A percentile compares a stretch with the other conserved stretches of the same genome.
Conservation (phyloP, 2,113 vertebrate species). For the Erythrocebus patas region DNA sequence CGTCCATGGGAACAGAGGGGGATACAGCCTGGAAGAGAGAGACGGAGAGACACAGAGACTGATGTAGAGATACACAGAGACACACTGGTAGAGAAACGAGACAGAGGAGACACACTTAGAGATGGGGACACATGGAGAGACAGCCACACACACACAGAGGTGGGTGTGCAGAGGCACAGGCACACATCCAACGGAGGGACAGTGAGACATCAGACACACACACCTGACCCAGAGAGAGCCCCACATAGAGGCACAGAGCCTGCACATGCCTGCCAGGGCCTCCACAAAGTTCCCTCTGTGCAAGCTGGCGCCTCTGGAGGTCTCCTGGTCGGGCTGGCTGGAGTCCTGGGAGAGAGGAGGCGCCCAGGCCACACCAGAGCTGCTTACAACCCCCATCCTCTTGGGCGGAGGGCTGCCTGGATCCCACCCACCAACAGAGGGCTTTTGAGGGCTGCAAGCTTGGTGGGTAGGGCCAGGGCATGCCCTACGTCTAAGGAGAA, state of each 20-base stretch:
- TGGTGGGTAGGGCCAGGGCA: conserved; percentile 19
- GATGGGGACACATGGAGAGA: neutral
- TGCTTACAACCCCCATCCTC: neutral
- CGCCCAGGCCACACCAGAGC: neutral
- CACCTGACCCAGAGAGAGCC: conserved; percentile 25
- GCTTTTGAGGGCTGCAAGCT: neutral
- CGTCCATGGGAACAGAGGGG: conserved; percentile 22
- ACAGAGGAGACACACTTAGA: neutral
- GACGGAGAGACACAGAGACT: neutral
- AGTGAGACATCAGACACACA: too few relatives aligned
- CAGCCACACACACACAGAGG: neutral
- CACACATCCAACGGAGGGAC: neutral
- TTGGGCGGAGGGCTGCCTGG: neutral
- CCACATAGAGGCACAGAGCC: neutral
- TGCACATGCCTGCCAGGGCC: conserved; percentile 60
- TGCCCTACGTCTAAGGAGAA: neutral
- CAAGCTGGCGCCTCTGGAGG: conserved; percentile 42
- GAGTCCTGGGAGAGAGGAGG: neutral
- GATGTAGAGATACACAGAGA: neutral
- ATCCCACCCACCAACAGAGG: neutral
- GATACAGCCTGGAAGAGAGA: neutral
- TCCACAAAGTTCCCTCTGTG: conserved; percentile 75
- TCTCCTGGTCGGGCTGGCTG: conserved; percentile 40
- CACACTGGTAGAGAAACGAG: neutral
- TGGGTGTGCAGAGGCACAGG: conserved; percentile 11